Percentiles rank a stretch among this genome's conserved stretches.
Evolutionary conservation across 2,888 invertebrate species (phyloP).

Genomic region (Drosophila gaucha): DNA sequence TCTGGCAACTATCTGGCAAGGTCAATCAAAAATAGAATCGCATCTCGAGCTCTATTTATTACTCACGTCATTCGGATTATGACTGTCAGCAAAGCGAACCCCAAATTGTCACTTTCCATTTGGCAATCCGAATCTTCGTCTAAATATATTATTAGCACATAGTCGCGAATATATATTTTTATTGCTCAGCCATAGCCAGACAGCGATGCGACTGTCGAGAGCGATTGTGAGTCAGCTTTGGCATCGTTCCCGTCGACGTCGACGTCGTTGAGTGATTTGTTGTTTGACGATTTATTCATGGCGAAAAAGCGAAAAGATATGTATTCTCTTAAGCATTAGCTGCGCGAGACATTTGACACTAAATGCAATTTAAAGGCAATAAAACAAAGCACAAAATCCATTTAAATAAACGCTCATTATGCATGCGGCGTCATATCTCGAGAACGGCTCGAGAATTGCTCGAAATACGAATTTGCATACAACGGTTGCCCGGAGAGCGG

Average conservation of each 20-base stretch:
- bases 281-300: slow-evolving; percentile 64
- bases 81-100: slow-evolving; percentile 26
- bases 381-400: slow-evolving; percentile 70
- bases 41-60: slow-evolving; percentile 12
- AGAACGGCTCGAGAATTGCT: slow-evolving; percentile 68
- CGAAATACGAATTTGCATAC: slow-evolving; percentile 64
- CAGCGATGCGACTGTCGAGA: slow-evolving; percentile 29
- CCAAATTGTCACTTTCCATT: slow-evolving; percentile 48
- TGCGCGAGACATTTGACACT: slow-evolving; percentile 73
- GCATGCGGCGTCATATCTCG: slow-evolving; percentile 78
- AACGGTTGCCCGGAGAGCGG: slow-evolving; percentile 23
- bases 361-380: slow-evolving; percentile 78
- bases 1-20: slow-evolving; percentile 49
- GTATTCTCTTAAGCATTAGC: slow-evolving; percentile 51
- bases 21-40: slow-evolving; percentile 49
- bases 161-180: slow-evolving; percentile 28
- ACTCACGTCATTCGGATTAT: slow-evolving; percentile 24
- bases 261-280: slow-evolving; percentile 65
- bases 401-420: slow-evolving; percentile 76
- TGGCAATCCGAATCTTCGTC: slow-evolving; percentile 32
- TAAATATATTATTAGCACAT: slow-evolving; percentile 43
- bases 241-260: slow-evolving; percentile 41
- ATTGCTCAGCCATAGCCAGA: slow-evolving; percentile 29
- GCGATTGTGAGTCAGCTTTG: slow-evolving; percentile 59
- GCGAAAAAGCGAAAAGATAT: slow-evolving; percentile 25